Percentiles rank a stretch among this genome's conserved stretches.
These are phyloP conservation scores for Siphlonurus alternatus DNA, from an alignment of 2,888 invertebrate genomes.

Conservation along the genomic window DNA sequence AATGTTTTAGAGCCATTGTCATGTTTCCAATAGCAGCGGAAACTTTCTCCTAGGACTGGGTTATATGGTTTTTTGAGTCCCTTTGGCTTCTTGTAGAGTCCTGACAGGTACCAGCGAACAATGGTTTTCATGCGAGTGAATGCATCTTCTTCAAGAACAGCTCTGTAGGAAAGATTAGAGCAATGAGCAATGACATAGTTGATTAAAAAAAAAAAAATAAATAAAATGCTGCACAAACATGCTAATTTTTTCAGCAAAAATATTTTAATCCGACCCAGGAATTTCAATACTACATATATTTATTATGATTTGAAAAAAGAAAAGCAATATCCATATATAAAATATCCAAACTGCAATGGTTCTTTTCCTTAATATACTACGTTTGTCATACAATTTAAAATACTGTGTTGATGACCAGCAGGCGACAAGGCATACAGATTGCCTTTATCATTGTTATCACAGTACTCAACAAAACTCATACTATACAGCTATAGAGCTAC, in stretches of 20 bases:
- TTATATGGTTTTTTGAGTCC: conserved; percentile 93
- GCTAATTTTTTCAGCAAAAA: neutral
- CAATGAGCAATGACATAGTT: neutral
- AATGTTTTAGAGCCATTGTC: conserved; percentile 67
- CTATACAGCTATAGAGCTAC: too few relatives aligned
- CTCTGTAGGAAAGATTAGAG: conserved; percentile 44
- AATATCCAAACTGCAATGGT: neutral
- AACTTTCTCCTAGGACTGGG: conserved; percentile 83
- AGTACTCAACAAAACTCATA: too few relatives aligned
- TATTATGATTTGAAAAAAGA: too few relatives aligned
- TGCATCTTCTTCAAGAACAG: conserved; percentile 70
- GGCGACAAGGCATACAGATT: too few relatives aligned
- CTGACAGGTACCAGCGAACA: conserved; percentile 82
- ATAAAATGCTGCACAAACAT: neutral
- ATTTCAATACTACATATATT: too few relatives aligned
- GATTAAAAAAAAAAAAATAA: neutral
- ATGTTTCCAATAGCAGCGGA: conserved; percentile 83
- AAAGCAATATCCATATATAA: neutral
- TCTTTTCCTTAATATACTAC: too few relatives aligned
- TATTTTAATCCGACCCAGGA: neutral
- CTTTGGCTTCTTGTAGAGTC: conserved; percentile 85
- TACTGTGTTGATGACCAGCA: too few relatives aligned
- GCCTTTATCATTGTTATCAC: too few relatives aligned
- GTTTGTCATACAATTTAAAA: too few relatives aligned
- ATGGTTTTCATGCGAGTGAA: conserved; percentile 78